Conservation (phyloP, 2,113 vertebrate genomes). For the Ondatra zibethicus region DNA sequence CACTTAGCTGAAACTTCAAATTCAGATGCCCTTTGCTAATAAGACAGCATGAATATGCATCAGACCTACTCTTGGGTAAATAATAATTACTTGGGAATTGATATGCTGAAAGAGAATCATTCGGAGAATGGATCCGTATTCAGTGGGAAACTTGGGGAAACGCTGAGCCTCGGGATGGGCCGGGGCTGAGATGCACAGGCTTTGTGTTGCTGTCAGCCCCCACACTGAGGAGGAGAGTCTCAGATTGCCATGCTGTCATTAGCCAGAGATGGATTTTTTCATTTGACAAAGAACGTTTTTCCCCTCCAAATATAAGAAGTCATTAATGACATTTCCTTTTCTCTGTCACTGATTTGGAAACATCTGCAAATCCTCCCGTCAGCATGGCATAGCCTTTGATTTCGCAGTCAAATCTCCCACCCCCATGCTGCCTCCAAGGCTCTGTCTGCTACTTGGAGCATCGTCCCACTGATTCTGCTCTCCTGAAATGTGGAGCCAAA, state of each 20-base stretch:
- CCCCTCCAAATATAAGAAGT: neutral
- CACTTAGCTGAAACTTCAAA: constrained; percentile 20
- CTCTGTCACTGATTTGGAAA: neutral
- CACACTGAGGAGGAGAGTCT: neutral
- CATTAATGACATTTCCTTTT: neutral
- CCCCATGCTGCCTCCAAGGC: neutral
- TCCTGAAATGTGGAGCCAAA: neutral
- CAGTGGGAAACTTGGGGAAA: neutral
- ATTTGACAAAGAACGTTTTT: neutral
- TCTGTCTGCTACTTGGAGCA: neutral
- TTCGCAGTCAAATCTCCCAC: neutral
- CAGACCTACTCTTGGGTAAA: constrained; percentile 50
- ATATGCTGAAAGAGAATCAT: constrained; percentile 36
- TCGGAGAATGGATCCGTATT: constrained; percentile 15
- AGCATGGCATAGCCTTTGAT: neutral
- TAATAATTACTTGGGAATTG: constrained; percentile 67
- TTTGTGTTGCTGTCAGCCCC: constrained; percentile 16
- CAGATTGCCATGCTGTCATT: neutral
- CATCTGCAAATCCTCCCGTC: neutral
- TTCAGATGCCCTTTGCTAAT: constrained; percentile 33
- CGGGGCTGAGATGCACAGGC: neutral
- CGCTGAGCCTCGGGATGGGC: neutral
- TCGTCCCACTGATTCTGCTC: neutral
- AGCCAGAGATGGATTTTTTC: neutral
- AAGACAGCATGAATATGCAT: constrained; percentile 57